Base-by-base conservation (phyloP, 1,140 invertebrate species). In the Archivesica marissinica region DNA sequence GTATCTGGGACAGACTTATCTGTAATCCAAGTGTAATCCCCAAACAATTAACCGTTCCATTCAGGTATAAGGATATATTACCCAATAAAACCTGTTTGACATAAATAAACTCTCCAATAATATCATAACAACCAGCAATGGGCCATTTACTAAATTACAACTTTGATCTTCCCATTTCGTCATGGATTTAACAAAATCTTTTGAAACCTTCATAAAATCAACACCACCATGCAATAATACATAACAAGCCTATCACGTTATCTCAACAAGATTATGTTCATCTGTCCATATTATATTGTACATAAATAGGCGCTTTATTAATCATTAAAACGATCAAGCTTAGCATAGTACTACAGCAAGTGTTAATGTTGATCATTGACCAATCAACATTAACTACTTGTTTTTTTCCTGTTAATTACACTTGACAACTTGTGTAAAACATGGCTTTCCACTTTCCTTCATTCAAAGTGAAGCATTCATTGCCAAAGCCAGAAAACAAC, bases 361-460 rank as follows among this genome's bases (percentile, higher is more conserved):
- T 64, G 33, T 64, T 35, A 64, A 64, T 64, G 30, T 25, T 20
- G 38, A 20, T 64, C 59, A 64, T 35, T 64, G 59, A 64, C 59
- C 59, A 64, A 35, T 64, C 59, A 64, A n/a, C 1, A 33, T n/a
- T 64, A 64, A 35, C 38, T 64, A 17, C 30, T 64, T 64, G 15
- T 35, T 13, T 35, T 64, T 64, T 35, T 35, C 0, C 2, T 7
- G 11, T 4, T 64, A 6, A 64, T 3, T 64, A 64, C n/a, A 35
- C 59, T 64, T 64, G 59, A 64, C 59, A 64, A 64, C 59, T n/a
- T 64, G 30, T 64, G 59, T 33, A 35, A 35, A 64, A 64, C 59
- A 64, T 64, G 13, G 33, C n/a, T 35, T 64, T 64, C 38, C 30
- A 20, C 15, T 59, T 59, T 59, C n/a, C 11, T 59, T 20, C 4